Conservation (phyloP, 1,140 invertebrate species). For the Aethina tumida region DNA sequence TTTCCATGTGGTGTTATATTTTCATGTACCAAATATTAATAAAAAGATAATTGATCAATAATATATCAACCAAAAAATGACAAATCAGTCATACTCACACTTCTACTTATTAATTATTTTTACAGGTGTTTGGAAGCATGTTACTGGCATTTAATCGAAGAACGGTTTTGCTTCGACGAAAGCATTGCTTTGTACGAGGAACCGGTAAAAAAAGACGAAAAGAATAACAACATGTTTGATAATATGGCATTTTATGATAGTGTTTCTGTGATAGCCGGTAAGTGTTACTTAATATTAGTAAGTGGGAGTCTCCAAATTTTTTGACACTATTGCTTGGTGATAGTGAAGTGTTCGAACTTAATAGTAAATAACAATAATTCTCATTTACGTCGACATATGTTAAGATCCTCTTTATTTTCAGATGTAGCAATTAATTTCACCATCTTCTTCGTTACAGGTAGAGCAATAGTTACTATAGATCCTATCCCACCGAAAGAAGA, state of each 20-base stretch:
- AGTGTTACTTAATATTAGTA: background rate
- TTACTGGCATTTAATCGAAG: constrained; percentile 32
- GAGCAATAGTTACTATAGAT: constrained; percentile 31
- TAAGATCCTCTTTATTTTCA: too few species aligned
- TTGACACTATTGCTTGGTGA: too few species aligned
- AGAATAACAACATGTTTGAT: constrained; percentile 31
- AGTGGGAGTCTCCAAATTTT: too few species aligned
- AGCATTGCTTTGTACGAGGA: constrained; percentile 31
- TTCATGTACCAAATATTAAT: too few species aligned
- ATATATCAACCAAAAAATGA: too few species aligned
- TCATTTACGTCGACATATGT: too few species aligned
- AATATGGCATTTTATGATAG: constrained; percentile 34
- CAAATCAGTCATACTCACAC: too few species aligned
- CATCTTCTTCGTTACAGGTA: constrained; percentile 13
- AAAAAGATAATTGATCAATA: too few species aligned
- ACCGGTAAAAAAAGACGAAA: constrained; percentile 19
- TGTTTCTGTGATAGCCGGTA: constrained; percentile 28
- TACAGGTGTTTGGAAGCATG: constrained; percentile 31
- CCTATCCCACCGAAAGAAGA: constrained; percentile 17
- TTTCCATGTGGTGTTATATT: too few species aligned
- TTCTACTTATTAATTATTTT: too few species aligned
- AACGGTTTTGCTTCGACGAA: constrained; percentile 33
- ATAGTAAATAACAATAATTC: too few species aligned
- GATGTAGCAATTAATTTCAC: background rate
- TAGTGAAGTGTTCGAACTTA: too few species aligned